These are phyloP conservation scores for Caradrina clavipalpis DNA, from an alignment of 2,888 invertebrate genomes.

Conservation along the genomic window DNA sequence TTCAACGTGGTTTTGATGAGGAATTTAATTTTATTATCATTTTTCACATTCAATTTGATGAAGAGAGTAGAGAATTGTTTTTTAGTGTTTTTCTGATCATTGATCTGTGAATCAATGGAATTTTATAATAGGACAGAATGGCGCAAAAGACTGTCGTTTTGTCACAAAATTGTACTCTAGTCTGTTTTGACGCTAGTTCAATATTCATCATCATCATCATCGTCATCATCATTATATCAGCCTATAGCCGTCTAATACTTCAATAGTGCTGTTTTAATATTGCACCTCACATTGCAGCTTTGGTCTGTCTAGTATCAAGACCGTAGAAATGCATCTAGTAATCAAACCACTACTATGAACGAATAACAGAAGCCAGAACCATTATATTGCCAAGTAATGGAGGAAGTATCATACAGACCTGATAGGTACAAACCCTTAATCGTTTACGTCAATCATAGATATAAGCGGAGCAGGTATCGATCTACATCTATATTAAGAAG, in stretches of 20 bases:
- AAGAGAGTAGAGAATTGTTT: neutral
- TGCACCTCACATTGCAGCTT: too few relatives aligned
- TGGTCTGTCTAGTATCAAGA: too few relatives aligned
- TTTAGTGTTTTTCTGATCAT: neutral
- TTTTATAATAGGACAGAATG: too few relatives aligned
- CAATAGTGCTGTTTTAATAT: too few relatives aligned
- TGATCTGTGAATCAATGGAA: too few relatives aligned
- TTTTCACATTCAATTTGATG: neutral
- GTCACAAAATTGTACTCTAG: too few relatives aligned
- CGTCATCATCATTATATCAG: too few relatives aligned
- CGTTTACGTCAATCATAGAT: constrained; percentile 44
- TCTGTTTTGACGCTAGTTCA: too few relatives aligned
- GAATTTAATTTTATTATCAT: constrained; percentile 12
- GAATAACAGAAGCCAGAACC: constrained; percentile 37
- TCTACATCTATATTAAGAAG: constrained; percentile 5
- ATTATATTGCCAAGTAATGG: constrained; percentile 43
- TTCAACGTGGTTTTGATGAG: constrained; percentile 29
- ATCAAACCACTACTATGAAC: constrained; percentile 5
- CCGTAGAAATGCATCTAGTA: too few relatives aligned
- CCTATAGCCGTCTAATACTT: too few relatives aligned
- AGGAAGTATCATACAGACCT: constrained; percentile 18
- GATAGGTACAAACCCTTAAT: constrained; percentile 35
- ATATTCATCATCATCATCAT: too few relatives aligned
- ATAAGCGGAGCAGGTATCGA: constrained; percentile 18
- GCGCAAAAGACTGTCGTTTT: too few relatives aligned